Percentiles rank a stretch among this genome's conserved stretches.
Evolutionary conservation across 1,140 invertebrate genomes (phyloP).

Genomic region (Drosophila insularis): DNA sequence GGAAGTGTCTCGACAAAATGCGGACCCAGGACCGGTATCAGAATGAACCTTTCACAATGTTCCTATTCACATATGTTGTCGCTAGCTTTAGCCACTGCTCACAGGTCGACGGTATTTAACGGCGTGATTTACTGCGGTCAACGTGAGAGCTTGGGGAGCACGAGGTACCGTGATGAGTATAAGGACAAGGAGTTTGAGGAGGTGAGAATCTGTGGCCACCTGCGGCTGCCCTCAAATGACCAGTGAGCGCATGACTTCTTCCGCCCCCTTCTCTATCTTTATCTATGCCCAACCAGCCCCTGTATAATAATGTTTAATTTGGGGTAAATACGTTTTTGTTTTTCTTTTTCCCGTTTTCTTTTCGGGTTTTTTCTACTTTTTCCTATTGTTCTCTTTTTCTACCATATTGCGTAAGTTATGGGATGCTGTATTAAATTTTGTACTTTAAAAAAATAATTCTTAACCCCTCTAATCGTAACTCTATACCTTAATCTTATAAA

Average conservation of each 20-base stretch:
- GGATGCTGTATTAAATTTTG: constrained; percentile 61
- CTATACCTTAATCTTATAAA: neutral
- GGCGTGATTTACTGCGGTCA: constrained; percentile 82
- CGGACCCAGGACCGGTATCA: constrained; percentile 24
- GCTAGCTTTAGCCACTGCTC: constrained; percentile 35
- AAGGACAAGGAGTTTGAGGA: constrained; percentile 1
- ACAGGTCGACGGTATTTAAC: constrained; percentile 72
- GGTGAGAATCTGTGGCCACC: constrained; percentile 46
- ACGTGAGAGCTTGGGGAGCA: constrained; percentile 37
- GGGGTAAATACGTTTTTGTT: constrained; percentile 80
- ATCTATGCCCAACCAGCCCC: constrained; percentile 17
- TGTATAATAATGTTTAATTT: constrained; percentile 81
- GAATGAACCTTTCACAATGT: constrained; percentile 37
- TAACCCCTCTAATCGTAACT: neutral
- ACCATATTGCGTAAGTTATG: constrained; percentile 31
- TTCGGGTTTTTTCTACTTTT: neutral
- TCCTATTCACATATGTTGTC: constrained; percentile 46
- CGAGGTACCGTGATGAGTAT: constrained; percentile 10
- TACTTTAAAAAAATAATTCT: constrained; percentile 17
- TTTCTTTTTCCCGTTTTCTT: constrained; percentile 35
- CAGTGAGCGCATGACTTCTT: constrained; percentile 34
- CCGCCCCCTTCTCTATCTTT: constrained; percentile 3
- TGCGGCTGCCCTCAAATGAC: constrained; percentile 76
- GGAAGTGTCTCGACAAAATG: constrained; percentile 80
- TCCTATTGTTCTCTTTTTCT: neutral